A percentile compares a stretch with the other conserved stretches of the same genome.
Conservation (phyloP, 1,140 invertebrate species). For the Elysia chlorotica region DNA sequence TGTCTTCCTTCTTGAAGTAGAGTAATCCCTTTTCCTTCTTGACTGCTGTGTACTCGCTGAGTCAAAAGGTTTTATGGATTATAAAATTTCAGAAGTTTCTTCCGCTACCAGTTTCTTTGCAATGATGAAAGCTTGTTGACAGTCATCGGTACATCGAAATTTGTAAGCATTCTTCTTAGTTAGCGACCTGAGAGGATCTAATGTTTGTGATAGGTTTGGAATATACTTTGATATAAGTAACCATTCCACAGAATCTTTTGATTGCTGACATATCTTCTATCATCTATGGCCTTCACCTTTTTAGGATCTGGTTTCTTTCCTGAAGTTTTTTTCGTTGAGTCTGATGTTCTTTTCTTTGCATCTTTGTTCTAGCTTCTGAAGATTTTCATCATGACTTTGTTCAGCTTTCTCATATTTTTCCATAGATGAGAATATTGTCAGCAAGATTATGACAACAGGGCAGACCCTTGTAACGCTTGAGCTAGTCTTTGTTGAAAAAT, state of each 20-base stretch:
- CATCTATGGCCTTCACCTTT: not conserved
- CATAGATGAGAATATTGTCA: slow-evolving; percentile 3
- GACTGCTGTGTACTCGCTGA: slow-evolving; percentile 36
- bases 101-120: slow-evolving; percentile 31
- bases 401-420: slow-evolving; percentile 13
- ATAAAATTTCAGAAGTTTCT: slow-evolving; percentile 39
- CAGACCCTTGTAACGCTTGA: slow-evolving; percentile 25
- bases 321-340: slow-evolving; percentile 31
- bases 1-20: slow-evolving; percentile 62
- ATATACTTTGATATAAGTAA: slow-evolving; percentile 29
- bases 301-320: not conserved
- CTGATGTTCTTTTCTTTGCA: slow-evolving; percentile 24
- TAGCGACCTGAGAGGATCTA: slow-evolving; percentile 36
- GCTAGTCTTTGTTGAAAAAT: slow-evolving; percentile 33
- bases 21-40: slow-evolving; percentile 58
- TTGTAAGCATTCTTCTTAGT: slow-evolving; percentile 26
- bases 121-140: slow-evolving; percentile 47
- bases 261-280: not conserved
- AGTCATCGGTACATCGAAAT: slow-evolving; percentile 42
- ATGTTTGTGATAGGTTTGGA: slow-evolving; percentile 7
- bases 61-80: slow-evolving; percentile 31
- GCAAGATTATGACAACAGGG: slow-evolving; percentile 24
- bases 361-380: not conserved
- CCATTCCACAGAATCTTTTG: slow-evolving; percentile 21
- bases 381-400: slow-evolving; percentile 15